Evolutionary conservation across 2,888 invertebrate genomes (phyloP), one percentile per base, ranked within the genome.

Genomic region (Baccha elongata): DNA sequence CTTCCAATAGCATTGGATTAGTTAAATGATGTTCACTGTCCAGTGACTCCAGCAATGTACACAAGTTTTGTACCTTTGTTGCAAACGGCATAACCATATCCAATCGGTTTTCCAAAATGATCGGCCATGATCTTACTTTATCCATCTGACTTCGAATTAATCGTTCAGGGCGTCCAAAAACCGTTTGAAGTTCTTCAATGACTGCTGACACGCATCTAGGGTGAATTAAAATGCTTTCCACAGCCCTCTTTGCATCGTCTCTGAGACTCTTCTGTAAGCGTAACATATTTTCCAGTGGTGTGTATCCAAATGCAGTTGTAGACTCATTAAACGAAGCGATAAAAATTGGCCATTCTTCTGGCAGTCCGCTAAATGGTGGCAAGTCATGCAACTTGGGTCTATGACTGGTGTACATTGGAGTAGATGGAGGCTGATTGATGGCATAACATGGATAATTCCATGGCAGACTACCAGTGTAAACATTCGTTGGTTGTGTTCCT

Each of bases 121-220:
- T 10, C 15, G n/a, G 2, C 23, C 48, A 48, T 10, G n/a, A 26
- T 21, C 40, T 50, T 8, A 79, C 48, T 52, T 80, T 50, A 6
- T 29, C 68, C n/a, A 83, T 5, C 35, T 84, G 85, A 15, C 68
- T 79, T 10, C 64, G 13, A 4, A 84, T 75, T 1, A 85, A 52
- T 8, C 67, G 53, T n/a, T 84, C 85, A 1, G 83, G 74, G 0
- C 83, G 50, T 1, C 85, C 78, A 58, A 69, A 83, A 3, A 71
- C 69, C 15, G 44, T 52, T n/a, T 64, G n/a, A 1, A 84, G 32
- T 17, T 76, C 67, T 1, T 80, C 40, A 1, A 84, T 68, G 6
- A 84, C 71, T 8, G 40, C 52, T 21, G 15, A 13, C 1, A 78
- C 64, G 23, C 79, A 78, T 13, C 67, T 42, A 3, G 81, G 81